Base-by-base conservation (phyloP, 2,113 vertebrate species). In the Symphodus melops region DNA sequence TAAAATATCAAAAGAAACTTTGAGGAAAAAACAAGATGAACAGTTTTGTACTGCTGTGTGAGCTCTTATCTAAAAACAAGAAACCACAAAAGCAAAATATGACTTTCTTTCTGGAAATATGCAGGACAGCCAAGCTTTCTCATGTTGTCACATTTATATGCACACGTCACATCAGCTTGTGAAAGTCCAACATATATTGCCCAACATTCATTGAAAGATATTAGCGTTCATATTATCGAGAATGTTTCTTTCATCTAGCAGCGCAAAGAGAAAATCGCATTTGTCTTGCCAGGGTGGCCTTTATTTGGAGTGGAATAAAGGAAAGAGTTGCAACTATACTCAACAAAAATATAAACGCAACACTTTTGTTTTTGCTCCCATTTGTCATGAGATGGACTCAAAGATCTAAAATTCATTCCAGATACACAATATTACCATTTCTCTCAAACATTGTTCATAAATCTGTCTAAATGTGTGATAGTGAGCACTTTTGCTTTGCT, bases 1-100 rank as follows among this genome's bases (percentile, higher is more conserved):
- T 71, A 68, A 64, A 60, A 59, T 48, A 68, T 55, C 20, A 65
- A 71, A 55, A 68, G 3, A 74, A 75, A 54, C 1, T 44, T 60
- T 68, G 13, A 42, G 23, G 33, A 44, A 9, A 61, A 54, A 61
- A 4, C 60, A 36, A 67, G 28, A 75, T 46, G 20, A 75, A 64
- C 33, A 28, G 36, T 21, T 58, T 10, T 71, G 48, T 3, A 9
- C 3, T 41, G 25, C 60, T 36, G 58, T n/a, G 20, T 53, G 33
- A 64, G 53, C 20, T 54, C 19, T 21, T 44, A 37, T 33, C 52
- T 54, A 1, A 33, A 68, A 44, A 44, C 42, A 44, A 57, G 44
- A 49, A 48, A 48, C 63, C 57, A 61, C 11, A 57, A 64, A 67
- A 58, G 62, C 23, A 46, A 74, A 60, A 55, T 33, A 46, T 20